Evolutionary conservation across 2,888 invertebrate genomes (phyloP).

Genomic region (Ophion costatus): DNA sequence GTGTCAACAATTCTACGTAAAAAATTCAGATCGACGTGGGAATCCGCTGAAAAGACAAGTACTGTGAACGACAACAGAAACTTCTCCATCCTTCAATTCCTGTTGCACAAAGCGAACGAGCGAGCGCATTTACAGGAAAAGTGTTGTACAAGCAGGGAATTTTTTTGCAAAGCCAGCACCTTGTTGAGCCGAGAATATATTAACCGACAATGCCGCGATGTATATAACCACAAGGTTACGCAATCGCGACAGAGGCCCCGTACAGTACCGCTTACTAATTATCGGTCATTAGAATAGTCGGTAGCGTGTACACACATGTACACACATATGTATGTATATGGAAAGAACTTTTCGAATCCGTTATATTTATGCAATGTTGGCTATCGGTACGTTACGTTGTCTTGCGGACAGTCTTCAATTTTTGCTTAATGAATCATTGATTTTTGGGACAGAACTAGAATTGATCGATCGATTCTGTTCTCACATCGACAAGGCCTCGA

Average conservation of each 20-base stretch:
- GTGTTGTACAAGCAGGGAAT: conserved; percentile 29
- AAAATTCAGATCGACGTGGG: neutral
- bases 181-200: conserved; percentile 57
- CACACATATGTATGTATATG: neutral
- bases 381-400: neutral
- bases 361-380: neutral
- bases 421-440: too few relatives aligned
- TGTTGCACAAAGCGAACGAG: conserved; percentile 8
- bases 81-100: conserved; percentile 30
- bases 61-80: conserved; percentile 34
- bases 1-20: conserved; percentile 1
- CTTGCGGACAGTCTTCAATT: too few relatives aligned
- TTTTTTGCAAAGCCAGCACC: conserved; percentile 42
- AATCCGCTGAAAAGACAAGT: conserved; percentile 1
- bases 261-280: conserved; percentile 72
- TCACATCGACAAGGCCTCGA: too few relatives aligned
- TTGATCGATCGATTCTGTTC: too few relatives aligned
- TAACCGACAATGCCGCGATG: conserved; percentile 54
- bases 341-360: conserved; percentile 24
- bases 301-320: conserved; percentile 64
- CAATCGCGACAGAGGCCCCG: conserved; percentile 45
- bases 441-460: too few relatives aligned
- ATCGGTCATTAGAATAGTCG: conserved; percentile 75
- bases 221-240: conserved; percentile 40
- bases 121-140: conserved; percentile 10